A percentile compares a stretch with the other conserved stretches of the same genome.
Conservation (phyloP, 2,888 invertebrate species). For the Catonia carolina region DNA sequence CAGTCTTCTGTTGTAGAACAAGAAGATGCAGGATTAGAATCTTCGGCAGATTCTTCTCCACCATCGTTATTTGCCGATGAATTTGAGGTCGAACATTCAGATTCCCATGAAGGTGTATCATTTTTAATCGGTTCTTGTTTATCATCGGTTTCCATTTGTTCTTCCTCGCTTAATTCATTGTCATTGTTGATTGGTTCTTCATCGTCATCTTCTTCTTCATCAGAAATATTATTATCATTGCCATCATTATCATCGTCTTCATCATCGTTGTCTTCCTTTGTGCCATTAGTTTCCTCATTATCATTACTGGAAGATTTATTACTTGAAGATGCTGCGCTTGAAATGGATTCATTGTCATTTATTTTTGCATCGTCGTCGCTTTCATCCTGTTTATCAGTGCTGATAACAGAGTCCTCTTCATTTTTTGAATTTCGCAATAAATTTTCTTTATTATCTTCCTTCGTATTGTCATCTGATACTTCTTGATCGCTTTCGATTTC, state of each 20-base stretch:
- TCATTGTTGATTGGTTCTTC: background rate
- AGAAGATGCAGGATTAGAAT: slow-evolving; percentile 14
- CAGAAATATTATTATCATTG: slow-evolving; percentile 24
- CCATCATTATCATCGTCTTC: background rate
- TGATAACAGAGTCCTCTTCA: background rate
- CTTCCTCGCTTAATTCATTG: slow-evolving; percentile 11
- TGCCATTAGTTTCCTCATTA: background rate
- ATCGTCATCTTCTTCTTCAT: slow-evolving; percentile 10
- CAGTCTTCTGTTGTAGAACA: slow-evolving; percentile 22
- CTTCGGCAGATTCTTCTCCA: background rate
- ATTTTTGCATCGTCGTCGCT: slow-evolving; percentile 41
- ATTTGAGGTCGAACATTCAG: slow-evolving; percentile 26
- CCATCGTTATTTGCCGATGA: slow-evolving; percentile 19
- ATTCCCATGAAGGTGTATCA: slow-evolving; percentile 9
- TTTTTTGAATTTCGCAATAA: background rate
- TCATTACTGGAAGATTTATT: background rate
- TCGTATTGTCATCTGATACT: background rate
- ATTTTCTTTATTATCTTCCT: slow-evolving; percentile 5
- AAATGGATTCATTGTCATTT: slow-evolving; percentile 38
- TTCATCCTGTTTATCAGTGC: background rate
- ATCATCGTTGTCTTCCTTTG: background rate
- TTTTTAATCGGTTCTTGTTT: slow-evolving; percentile 12
- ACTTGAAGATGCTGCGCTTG: background rate
- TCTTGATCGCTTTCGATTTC: slow-evolving; percentile 23
- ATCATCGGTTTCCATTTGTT: slow-evolving; percentile 22